Percentiles rank a stretch among this genome's conserved stretches.
Evolutionary conservation across 2,113 vertebrate species (phyloP).

Genomic region (Hippocampus mohnikei): DNA sequence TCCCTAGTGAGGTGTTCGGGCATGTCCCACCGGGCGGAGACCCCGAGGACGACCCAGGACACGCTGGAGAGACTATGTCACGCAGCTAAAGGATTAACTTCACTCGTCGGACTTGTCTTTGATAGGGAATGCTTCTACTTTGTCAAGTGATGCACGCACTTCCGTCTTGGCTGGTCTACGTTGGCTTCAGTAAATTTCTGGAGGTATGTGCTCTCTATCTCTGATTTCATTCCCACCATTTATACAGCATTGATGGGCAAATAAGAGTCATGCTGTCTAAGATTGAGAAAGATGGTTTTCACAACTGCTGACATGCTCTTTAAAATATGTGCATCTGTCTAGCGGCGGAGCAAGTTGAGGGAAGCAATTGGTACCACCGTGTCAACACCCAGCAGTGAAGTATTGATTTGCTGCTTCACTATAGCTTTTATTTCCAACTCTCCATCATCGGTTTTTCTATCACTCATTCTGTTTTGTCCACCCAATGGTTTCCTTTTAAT

Average conservation of each 20-base stretch:
- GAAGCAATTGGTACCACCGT: slow-evolving; percentile 62
- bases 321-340: background rate
- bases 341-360: slow-evolving; percentile 45
- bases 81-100: background rate
- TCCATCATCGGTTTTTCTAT: slow-evolving; percentile 13
- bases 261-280: slow-evolving; percentile 14
- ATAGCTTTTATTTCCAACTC: slow-evolving; percentile 31
- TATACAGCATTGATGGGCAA: background rate
- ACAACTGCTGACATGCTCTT: slow-evolving; percentile 21
- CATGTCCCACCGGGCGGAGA: too few relatives aligned
- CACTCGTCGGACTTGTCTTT: too few relatives aligned
- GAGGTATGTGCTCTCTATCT: background rate
- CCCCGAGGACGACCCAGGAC: too few relatives aligned
- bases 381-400: slow-evolving; percentile 56
- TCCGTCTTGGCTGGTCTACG: background rate
- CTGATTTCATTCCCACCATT: background rate
- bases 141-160: too few relatives aligned
- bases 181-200: too few relatives aligned
- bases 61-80: too few relatives aligned
- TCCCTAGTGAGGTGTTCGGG: too few relatives aligned
- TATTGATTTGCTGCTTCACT: slow-evolving; percentile 61
- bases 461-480: slow-evolving; percentile 18
- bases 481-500: background rate
- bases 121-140: too few relatives aligned
- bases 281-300: slow-evolving; percentile 16